phyloP scores from a whole-genome alignment of 2,888 invertebrate genomes.

The Julus scanicus region DNA sequence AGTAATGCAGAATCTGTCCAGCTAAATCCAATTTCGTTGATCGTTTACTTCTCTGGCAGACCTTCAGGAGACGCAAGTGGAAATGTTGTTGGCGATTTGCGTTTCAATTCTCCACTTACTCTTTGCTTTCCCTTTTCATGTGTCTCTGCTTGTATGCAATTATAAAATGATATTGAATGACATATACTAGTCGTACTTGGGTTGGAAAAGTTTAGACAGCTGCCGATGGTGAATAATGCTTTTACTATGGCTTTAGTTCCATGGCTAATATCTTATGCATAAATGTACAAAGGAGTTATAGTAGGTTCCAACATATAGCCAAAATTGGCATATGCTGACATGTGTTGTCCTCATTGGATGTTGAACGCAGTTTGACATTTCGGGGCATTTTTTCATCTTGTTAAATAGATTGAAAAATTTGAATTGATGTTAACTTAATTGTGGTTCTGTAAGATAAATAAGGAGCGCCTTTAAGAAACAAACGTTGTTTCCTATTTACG shows the following conservation, averaged over 20 bases:
- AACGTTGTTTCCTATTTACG: slow-evolving; percentile 6
- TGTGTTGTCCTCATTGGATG: neutral
- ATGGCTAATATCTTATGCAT: neutral
- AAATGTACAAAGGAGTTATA: neutral
- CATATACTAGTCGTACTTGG: neutral
- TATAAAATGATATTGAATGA: slow-evolving; percentile 29
- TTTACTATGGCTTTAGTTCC: neutral
- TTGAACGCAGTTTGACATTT: neutral
- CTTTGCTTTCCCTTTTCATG: neutral
- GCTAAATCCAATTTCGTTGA: neutral
- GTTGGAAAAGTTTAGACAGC: slow-evolving; percentile 12
- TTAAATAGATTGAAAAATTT: slow-evolving; percentile 17
- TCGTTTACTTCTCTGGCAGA: neutral
- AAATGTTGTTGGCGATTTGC: neutral
- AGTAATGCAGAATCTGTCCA: too few relatives aligned
- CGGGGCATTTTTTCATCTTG: neutral
- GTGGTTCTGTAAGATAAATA: neutral
- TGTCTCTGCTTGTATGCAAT: neutral
- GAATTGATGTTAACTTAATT: slow-evolving; percentile 39
- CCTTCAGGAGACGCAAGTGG: neutral
- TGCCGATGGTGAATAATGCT: neutral
- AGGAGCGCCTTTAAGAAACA: neutral
- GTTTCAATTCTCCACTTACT: neutral
- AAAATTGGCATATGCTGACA: neutral
- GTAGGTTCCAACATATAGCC: neutral